phyloP scores from a whole-genome alignment of 2,797 vertebrate genomes.

The Hippocampus kuda region DNA sequence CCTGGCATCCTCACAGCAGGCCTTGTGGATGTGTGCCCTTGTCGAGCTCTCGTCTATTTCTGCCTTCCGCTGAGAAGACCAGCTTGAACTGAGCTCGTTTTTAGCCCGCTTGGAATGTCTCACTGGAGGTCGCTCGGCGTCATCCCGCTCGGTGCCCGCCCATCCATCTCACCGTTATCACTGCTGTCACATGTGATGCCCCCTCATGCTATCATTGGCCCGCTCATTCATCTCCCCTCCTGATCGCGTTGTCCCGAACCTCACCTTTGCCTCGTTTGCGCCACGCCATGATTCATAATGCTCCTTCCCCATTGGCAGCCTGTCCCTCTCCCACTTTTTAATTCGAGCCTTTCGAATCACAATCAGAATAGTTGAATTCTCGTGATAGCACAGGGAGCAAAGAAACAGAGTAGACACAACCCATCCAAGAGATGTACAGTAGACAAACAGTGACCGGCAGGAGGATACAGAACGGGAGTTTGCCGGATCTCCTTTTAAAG shows the following conservation, averaged over 20 bases:
- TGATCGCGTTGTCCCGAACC: not conserved
- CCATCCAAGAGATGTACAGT: too few species aligned
- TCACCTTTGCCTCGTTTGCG: constrained; percentile 5
- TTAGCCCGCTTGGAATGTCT: not conserved
- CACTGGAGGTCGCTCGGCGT: not conserved
- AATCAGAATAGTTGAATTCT: too few species aligned
- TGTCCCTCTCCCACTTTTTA: not conserved
- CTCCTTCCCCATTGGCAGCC: not conserved
- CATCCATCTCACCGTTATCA: not conserved
- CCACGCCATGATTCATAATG: not conserved
- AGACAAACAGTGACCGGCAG: too few species aligned
- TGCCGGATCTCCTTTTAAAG: too few species aligned
- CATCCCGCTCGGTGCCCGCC: not conserved
- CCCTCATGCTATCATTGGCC: not conserved
- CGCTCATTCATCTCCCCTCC: not conserved
- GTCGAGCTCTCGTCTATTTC: not conserved
- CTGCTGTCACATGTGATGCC: not conserved
- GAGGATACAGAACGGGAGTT: too few species aligned
- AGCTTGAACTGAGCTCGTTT: not conserved
- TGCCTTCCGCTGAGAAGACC: not conserved
- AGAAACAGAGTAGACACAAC: too few species aligned
- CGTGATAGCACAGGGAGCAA: too few species aligned
- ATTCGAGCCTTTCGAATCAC: too few species aligned
- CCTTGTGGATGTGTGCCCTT: not conserved
- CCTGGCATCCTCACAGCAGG: not conserved